Evolutionary conservation across 2,888 invertebrate genomes (phyloP).

Genomic region (Coremacera marginata): DNA sequence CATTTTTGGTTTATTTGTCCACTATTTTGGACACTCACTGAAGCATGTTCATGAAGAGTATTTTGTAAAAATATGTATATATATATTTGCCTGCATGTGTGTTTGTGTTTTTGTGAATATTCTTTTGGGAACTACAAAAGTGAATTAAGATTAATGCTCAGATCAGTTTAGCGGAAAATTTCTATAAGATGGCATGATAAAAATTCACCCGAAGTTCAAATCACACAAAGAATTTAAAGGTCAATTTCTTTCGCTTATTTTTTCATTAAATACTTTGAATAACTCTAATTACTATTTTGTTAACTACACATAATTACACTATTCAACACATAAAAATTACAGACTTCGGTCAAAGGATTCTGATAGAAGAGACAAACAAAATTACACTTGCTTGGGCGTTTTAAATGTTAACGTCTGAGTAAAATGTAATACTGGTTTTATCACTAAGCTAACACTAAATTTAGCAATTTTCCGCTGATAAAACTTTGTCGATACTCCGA

Average conservation of each 20-base stretch:
- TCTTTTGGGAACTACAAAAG: constrained; percentile 45
- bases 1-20: constrained; percentile 33
- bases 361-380: too few species aligned
- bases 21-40: constrained; percentile 15
- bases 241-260: neutral
- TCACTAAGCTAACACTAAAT: too few species aligned
- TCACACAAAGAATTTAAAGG: neutral
- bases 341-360: too few species aligned
- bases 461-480: too few species aligned
- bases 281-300: too few species aligned
- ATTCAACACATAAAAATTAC: too few species aligned
- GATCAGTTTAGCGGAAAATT: constrained; percentile 26
- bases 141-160: constrained; percentile 53
- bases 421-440: too few species aligned
- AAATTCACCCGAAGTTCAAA: constrained; percentile 9
- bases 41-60: neutral
- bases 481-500: too few species aligned
- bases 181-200: constrained; percentile 17
- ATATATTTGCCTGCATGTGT: neutral
- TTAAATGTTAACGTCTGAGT: too few species aligned
- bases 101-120: constrained; percentile 9
- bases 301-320: too few species aligned
- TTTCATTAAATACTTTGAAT: neutral
- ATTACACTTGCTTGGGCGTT: too few species aligned
- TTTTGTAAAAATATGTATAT: neutral